Evolutionary conservation across 37 sponge, comb jelly and placozoan genomes (phyloP), one percentile per base, ranked within the genome.

Genomic region (Amphimedon queenslandica): DNA sequence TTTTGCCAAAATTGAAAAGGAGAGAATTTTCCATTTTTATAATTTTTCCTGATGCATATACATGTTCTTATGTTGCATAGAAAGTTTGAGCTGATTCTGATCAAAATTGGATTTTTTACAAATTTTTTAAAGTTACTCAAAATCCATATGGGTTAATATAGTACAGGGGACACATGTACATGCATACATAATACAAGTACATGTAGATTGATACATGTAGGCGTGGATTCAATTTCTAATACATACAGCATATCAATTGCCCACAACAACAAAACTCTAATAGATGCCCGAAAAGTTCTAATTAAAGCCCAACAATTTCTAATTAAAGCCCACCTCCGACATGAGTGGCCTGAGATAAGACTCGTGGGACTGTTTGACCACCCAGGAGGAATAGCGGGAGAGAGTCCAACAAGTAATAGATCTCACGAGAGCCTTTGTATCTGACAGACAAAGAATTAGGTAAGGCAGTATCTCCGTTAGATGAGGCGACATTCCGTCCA

Each of bases 321-420:
- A 6, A 6, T 4, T 66, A 66, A 66, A 28, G 67, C 38, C 41
- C 57, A 94, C 96, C 88, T 90, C 99, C 3, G 84, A 64, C 77
- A 99, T 86, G 20, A 99, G 86, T 42, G 77, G 77, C 58, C 85
- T 58, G 1, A 99, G 76, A 80, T 85, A 95, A 0, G 41, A 73
- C 38, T 99, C 91, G 42, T 84, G 83, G 37, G 92, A 77, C 57
- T 92, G 96, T 11, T 72, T 77, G n/a, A 95, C 92, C 21, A 99
- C 80, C 99, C 99, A 99, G 69, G 90, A 94, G 28, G 99, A 77
- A 68, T 95, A 99, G 6, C 99, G 77, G 40, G 88, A 85, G 30
- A 99, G 84, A 11, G 99, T 95, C 99, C 99, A 99, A 71, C 99
- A 99, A 0, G 99, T 90, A 71, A 99, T 99, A 58, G 96, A 95